Base-by-base conservation (phyloP, 2,888 invertebrate species). In the Rugalucina vietnamica region DNA sequence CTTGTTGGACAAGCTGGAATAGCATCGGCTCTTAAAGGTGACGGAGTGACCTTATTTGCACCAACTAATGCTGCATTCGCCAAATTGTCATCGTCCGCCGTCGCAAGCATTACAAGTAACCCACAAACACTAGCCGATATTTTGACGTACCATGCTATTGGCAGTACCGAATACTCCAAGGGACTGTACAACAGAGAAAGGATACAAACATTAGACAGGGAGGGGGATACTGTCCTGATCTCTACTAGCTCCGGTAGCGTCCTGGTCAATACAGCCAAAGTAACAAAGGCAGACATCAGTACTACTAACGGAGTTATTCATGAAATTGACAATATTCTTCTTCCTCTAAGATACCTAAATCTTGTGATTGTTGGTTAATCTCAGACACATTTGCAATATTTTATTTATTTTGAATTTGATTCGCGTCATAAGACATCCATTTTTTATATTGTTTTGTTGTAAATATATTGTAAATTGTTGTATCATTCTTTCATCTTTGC, bases 251-350 rank as follows among this genome's bases (percentile, higher is more conserved):
- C n/a, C n/a, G n/a, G n/a, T 27, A 79, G 82, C 2, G 76, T 85
- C 32, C 75, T 79, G 21, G 21, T 85, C 49, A 82, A 82, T 74
- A 54, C 37, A 49, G 71, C 84, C 8, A 77, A 76, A 39, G 86
- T 89, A 18, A 84, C 73, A 0, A 54, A 80, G 32, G 86, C 88
- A 60, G 89, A 91, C 65, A 84, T 89, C 14, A 70, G 71, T 18
- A 83, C 90, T 27, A 81, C 72, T 27, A 91, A 91, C 39, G 90
- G 91, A 24, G 83, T 88, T 14, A 79, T 91, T 18, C 90, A 90
- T 60, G 79, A 89, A n/a, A 88, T 91, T 37, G 85, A 89, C 65
- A 86, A 82, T 73, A 89, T 90, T n/a, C 89, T 91, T 74, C 82
- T 87, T 75, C 90, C 91, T 21, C 85, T 88, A 54, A 76, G 84